A percentile compares a stretch with the other conserved stretches of the same genome.
These are phyloP conservation scores for Epinotia bilunana DNA, from an alignment of 2,888 invertebrate species.

Conservation along the genomic window DNA sequence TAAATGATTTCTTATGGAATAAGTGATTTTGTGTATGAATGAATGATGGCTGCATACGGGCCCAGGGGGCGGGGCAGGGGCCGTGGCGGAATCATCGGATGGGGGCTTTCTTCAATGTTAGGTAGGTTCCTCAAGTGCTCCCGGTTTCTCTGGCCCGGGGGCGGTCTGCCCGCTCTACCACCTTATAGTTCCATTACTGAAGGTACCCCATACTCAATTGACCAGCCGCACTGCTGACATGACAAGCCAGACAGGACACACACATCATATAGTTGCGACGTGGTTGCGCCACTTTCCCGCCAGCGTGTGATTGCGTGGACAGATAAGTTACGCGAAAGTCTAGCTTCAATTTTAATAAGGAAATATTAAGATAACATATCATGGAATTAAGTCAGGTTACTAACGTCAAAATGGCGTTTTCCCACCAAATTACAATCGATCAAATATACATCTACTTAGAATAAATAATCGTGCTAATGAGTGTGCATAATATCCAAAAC, in stretches of 20 bases:
- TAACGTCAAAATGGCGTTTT: not conserved
- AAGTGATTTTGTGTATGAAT: too few species aligned
- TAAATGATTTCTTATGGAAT: too few species aligned
- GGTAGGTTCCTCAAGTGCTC: too few species aligned
- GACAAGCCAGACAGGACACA: not conserved
- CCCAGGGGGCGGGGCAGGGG: too few species aligned
- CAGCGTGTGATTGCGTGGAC: not conserved
- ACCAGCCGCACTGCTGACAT: not conserved
- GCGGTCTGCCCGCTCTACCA: too few species aligned
- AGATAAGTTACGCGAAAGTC: not conserved
- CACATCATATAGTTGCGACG: conserved; percentile 9
- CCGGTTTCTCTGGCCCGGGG: too few species aligned
- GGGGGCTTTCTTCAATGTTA: too few species aligned
- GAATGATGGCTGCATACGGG: too few species aligned
- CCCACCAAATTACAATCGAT: not conserved
- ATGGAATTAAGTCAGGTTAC: not conserved
- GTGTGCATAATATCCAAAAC: too few species aligned
- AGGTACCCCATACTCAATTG: not conserved
- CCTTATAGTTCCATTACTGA: not conserved
- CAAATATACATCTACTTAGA: too few species aligned
- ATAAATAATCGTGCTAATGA: not conserved
- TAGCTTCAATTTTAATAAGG: not conserved
- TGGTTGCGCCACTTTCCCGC: not conserved
- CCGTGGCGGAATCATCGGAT: too few species aligned
- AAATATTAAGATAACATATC: conserved; percentile 7